A percentile compares a stretch with the other conserved stretches of the same genome.
phyloP scores from a whole-genome alignment of 1,140 invertebrate species.

The Drosophila persimilis region DNA sequence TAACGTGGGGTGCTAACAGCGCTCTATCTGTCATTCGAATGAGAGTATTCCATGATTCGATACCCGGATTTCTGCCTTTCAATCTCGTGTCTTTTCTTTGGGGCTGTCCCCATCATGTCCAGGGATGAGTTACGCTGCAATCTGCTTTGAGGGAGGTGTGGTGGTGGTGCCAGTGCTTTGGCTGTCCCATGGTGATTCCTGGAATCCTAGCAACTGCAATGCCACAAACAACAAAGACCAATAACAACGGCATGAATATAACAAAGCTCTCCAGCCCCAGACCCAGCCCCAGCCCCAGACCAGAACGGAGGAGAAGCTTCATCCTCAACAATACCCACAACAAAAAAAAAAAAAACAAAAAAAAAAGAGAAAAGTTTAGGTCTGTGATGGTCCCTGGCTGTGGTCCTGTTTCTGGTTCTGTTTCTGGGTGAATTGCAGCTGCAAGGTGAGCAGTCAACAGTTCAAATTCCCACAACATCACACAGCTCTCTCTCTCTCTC shows the following conservation, averaged over 20 bases:
- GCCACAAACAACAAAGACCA: slow-evolving; percentile 45
- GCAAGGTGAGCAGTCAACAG: slow-evolving; percentile 63
- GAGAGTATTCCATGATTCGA: not conserved
- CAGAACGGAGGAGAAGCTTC: not conserved
- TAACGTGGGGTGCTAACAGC: no score
- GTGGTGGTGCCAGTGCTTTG: no score
- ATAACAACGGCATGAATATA: slow-evolving; percentile 72
- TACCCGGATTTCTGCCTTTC: not conserved
- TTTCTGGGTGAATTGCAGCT: slow-evolving; percentile 18
- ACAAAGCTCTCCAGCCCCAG: slow-evolving; percentile 19
- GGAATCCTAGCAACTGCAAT: slow-evolving; percentile 35
- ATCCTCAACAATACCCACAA: not conserved
- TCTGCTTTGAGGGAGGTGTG: slow-evolving; percentile 44
- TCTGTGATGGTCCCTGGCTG: no score
- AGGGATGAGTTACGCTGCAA: slow-evolving; percentile 45
- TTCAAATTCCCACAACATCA: slow-evolving; percentile 19
- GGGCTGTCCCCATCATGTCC: slow-evolving; percentile 3
- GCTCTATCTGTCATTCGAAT: not conserved
- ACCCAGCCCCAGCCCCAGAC: slow-evolving; percentile 14
- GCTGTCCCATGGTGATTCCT: slow-evolving; percentile 25
- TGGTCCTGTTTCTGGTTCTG: slow-evolving; percentile 14
- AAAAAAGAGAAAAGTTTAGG: no score
- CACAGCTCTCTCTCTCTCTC: slow-evolving; percentile 2
- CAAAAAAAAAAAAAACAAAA: not conserved
- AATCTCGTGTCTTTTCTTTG: not conserved